Evolutionary conservation across 2,113 vertebrate species (phyloP).

Genomic region (Penelope pileata): DNA sequence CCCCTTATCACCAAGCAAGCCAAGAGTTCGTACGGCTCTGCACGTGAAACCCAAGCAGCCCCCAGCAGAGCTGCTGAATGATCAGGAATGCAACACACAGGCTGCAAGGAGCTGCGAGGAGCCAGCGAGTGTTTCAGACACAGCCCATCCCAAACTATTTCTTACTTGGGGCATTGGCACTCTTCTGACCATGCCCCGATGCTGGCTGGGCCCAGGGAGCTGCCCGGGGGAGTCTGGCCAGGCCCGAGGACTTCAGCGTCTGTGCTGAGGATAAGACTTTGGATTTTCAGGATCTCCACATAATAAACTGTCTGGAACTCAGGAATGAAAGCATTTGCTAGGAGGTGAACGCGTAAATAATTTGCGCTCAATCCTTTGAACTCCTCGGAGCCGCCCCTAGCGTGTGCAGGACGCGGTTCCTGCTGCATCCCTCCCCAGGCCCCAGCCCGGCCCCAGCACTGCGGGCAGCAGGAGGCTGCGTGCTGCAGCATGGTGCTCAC

Average conservation of each 20-base stretch:
- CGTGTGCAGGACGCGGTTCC: conserved; percentile 41
- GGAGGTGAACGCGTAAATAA: conserved; percentile 48
- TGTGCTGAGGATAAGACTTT: background rate
- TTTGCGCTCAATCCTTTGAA: conserved; percentile 46
- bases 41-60: background rate
- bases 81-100: background rate
- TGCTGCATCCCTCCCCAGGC: background rate
- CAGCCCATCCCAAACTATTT: background rate
- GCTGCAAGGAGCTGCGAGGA: background rate
- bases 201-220: background rate
- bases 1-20: background rate
- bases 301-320: conserved; percentile 43
- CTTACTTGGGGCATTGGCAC: background rate
- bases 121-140: background rate
- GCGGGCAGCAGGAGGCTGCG: background rate
- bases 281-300: background rate
- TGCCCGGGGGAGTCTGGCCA: background rate
- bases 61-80: background rate
- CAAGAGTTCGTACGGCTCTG: rapidly evolving
- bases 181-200: background rate
- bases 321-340: conserved; percentile 47
- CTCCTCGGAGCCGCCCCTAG: conserved; percentile 27
- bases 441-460: background rate
- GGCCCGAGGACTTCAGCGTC: background rate
- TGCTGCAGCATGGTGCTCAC: background rate